Evolutionary conservation across 2,888 invertebrate species (phyloP), one percentile per base, ranked within the genome.

Genomic region (Cremastinae sp.): DNA sequence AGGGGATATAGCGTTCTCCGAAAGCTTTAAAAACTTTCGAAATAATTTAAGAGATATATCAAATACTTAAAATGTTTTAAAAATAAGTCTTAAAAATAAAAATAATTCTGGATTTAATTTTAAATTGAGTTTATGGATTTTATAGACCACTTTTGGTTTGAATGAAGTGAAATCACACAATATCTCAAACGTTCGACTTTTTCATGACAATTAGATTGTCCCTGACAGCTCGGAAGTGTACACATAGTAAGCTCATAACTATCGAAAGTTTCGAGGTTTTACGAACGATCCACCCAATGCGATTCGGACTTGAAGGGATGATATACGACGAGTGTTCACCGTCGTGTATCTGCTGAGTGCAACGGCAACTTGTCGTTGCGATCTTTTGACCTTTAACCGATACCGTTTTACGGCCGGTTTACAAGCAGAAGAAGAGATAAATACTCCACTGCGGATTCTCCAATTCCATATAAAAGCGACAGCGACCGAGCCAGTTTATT

Each of bases 341-440:
- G 14, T 14, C 55, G n/a, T 5, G 43, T 10, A 39, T 7, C 14
- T 9, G 55, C 35, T 14, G 14, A 16, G 55, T 37, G 53, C 43
- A 45, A 41, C 10, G 14, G 10, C 41, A 18, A 16, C 22, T 39
- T 12, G 55, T 55, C 61, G 39, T 14, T 47, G 49, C 8, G 55
- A 74, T 16, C 18, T 47, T 8, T 39, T 58, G 56, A 74, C 68
- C 68, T 69, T 69, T 64, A 16, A 9, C 49, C 20, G 14, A 18
- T 61, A 69, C 55, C 62, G 37, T 74, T 74, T 69, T 64, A 43
- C 61, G 35, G 47, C 49, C 3, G 5, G 18, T 8, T 20, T 39
- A 64, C 20, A 43, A 62, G 51, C 59, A 20, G 14, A 22, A 28
- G 39, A 47, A 22, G 39, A 45, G 61, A 45, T 43, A 28, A 20